These are phyloP conservation scores for Todus mexicanus DNA, from an alignment of 2,797 vertebrate species.

Conservation along the genomic window DNA sequence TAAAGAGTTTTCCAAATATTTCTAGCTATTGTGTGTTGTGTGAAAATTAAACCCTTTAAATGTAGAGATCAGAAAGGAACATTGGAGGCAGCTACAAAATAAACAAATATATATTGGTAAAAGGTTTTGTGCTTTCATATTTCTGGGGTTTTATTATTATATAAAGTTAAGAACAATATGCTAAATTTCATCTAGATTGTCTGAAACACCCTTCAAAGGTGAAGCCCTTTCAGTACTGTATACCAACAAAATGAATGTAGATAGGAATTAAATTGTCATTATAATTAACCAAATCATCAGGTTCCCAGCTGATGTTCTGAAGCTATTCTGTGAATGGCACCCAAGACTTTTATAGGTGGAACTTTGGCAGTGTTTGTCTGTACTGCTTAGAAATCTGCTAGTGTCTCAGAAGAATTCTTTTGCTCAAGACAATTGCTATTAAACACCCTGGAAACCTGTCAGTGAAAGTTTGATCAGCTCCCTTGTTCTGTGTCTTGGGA, in stretches of 20 bases:
- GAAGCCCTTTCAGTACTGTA: not conserved
- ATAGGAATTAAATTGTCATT: not conserved
- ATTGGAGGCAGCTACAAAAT: not conserved
- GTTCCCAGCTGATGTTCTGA: not conserved
- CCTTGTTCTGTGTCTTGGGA: not conserved
- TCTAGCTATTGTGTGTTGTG: not conserved
- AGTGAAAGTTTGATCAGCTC: not conserved
- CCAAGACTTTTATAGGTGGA: not conserved
- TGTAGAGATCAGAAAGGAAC: not conserved
- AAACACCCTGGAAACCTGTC: not conserved
- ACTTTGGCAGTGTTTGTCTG: not conserved
- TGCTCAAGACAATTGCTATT: not conserved
- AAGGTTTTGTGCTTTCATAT: not conserved
- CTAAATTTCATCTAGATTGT: not conserved
- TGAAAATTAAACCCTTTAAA: not conserved
- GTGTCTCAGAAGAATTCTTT: not conserved
- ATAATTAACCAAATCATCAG: not conserved
- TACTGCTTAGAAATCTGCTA: not conserved
- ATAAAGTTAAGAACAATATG: not conserved
- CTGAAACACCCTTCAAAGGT: not conserved
- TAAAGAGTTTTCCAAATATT: not conserved
- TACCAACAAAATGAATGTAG: not conserved
- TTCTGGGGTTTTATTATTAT: not conserved
- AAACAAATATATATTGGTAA: not conserved
- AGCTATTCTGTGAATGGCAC: not conserved